These are phyloP conservation scores for Platygyra sinensis DNA, from an alignment of 64 coral and sea anemone genomes.

Conservation along the genomic window DNA sequence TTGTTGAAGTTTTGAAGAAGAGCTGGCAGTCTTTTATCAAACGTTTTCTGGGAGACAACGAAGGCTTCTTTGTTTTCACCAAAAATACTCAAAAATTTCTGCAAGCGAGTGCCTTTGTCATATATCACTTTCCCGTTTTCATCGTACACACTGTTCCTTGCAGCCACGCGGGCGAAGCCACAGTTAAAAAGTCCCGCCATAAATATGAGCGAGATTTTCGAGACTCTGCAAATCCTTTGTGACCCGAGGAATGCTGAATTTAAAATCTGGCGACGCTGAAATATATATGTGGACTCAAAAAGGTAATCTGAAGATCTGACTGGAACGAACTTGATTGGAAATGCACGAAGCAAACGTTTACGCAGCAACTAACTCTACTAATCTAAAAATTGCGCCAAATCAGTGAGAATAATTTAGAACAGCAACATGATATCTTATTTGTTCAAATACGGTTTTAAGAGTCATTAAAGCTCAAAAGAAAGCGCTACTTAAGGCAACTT, in stretches of 20 bases:
- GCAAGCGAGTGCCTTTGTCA: conserved; percentile 41
- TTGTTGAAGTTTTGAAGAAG: conserved; percentile 30
- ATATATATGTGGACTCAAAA: not conserved
- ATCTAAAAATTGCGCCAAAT: conserved; percentile 17
- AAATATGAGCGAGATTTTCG: not conserved
- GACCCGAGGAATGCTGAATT: not conserved
- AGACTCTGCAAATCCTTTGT: not conserved
- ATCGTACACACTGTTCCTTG: conserved; percentile 27
- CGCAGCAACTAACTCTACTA: not conserved
- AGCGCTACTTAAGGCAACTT: no score
- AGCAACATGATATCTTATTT: conserved; percentile 16
- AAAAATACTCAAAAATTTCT: conserved; percentile 18
- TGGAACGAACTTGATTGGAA: not conserved
- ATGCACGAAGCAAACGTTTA: not conserved
- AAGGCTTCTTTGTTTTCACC: conserved; percentile 35
- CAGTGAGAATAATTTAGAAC: not conserved
- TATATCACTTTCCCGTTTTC: conserved; percentile 22
- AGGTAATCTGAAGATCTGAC: not conserved
- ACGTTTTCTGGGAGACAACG: conserved; percentile 25
- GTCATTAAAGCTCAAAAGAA: no score
- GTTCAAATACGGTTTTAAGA: not conserved
- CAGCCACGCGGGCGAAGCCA: conserved; percentile 47
- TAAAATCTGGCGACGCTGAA: not conserved
- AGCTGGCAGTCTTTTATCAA: conserved; percentile 11
- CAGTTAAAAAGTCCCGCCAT: conserved; percentile 65